These are phyloP conservation scores for Collichthys lucidus DNA, from an alignment of 2,113 vertebrate species.

Conservation along the genomic window DNA sequence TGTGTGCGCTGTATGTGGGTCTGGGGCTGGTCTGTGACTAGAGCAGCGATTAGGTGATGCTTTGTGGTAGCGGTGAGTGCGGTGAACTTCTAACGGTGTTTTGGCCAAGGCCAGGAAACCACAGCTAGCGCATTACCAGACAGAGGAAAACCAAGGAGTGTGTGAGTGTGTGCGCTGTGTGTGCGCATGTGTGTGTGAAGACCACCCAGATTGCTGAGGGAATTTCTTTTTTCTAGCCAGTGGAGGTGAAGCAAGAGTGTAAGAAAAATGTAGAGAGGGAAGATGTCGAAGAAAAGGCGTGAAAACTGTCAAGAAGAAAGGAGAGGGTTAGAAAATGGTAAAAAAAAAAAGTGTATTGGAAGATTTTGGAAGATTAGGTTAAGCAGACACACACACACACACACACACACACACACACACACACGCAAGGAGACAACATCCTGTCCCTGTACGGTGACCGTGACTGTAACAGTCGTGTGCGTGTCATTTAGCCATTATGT, in stretches of 20 bases:
- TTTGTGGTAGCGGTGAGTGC: constrained; percentile 75
- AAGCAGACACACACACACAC: background rate
- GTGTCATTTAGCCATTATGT: constrained; percentile 80
- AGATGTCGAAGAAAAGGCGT: constrained; percentile 21
- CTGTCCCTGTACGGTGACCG: constrained; percentile 56
- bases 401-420: background rate
- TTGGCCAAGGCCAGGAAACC: constrained; percentile 81
- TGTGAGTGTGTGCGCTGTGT: constrained; percentile 52
- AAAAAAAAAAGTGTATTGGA: constrained; percentile 4
- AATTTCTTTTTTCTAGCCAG: constrained; percentile 57
- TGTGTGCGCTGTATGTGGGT: constrained; percentile 35
- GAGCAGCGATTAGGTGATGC: constrained; percentile 82
- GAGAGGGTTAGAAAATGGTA: constrained; percentile 24
- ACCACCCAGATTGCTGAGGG: constrained; percentile 83
- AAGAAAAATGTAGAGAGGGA: constrained; percentile 49
- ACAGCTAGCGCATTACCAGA: constrained; percentile 82
- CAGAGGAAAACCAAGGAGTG: constrained; percentile 74
- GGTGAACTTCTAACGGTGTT: constrained; percentile 78
- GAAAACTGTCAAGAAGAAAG: constrained; percentile 15
- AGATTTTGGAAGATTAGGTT: constrained; percentile 16
- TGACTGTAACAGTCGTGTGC: constrained; percentile 73
- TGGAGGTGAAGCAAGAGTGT: constrained; percentile 63
- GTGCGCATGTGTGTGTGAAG: constrained; percentile 56
- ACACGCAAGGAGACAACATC: constrained; percentile 50
- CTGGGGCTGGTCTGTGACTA: constrained; percentile 36